Percentiles rank a stretch among this genome's conserved stretches.
These are phyloP conservation scores for Cheumatopsyche charites DNA, from an alignment of 1,140 invertebrate genomes.

Conservation along the genomic window DNA sequence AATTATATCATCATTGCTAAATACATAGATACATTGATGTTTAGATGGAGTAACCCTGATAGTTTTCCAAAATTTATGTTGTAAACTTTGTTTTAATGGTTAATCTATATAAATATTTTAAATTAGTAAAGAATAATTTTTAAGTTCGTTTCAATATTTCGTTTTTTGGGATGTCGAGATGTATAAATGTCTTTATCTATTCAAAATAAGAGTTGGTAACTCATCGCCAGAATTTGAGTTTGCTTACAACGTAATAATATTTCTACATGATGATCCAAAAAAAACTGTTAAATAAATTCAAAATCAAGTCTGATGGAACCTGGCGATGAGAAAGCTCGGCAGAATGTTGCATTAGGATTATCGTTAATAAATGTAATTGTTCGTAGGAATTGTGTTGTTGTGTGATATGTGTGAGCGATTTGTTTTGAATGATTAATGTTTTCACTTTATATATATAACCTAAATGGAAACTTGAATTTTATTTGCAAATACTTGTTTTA, in stretches of 20 bases:
- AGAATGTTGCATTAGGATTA: conserved; percentile 30
- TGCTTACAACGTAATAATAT: neutral
- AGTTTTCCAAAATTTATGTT: conserved; percentile 48
- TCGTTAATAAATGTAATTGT: conserved; percentile 43
- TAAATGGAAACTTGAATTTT: conserved; percentile 1
- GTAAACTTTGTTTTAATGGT: conserved; percentile 41
- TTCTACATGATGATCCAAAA: neutral
- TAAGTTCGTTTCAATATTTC: neutral
- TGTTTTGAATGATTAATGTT: conserved; percentile 39
- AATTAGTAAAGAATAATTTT: conserved; percentile 22
- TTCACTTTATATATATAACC: conserved; percentile 30
- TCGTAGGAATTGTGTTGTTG: conserved; percentile 44
- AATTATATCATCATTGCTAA: conserved; percentile 38
- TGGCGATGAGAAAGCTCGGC: conserved; percentile 38
- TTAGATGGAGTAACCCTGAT: conserved; percentile 47
- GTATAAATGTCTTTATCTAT: conserved; percentile 47
- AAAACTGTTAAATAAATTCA: neutral
- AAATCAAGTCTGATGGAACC: neutral
- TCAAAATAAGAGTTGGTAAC: conserved; percentile 42
- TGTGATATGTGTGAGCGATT: conserved; percentile 47
- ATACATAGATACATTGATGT: conserved; percentile 47
- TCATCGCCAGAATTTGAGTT: conserved; percentile 40
- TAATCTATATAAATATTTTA: conserved; percentile 16
- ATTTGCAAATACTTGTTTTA: conserved; percentile 11
- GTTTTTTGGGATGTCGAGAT: conserved; percentile 44